phyloP scores from a whole-genome alignment of 2,888 invertebrate genomes.

The Drosophila monieri region DNA sequence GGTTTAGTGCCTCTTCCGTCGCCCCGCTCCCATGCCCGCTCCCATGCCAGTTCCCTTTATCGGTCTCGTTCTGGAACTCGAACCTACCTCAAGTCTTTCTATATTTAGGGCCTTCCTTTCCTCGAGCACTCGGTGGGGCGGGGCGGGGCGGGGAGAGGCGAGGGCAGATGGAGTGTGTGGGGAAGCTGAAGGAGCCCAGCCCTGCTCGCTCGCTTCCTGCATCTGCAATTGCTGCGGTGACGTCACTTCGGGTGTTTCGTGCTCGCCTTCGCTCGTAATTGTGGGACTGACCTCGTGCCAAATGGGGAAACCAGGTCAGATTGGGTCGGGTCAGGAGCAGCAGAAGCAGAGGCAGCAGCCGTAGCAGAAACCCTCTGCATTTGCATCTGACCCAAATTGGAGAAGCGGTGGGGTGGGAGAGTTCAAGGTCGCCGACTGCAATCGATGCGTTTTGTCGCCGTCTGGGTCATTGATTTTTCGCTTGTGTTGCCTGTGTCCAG shows the following conservation, averaged over 20 bases:
- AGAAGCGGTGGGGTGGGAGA: slow-evolving; percentile 15
- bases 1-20: slow-evolving; percentile 19
- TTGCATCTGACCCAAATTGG: slow-evolving; percentile 47
- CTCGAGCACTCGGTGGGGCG: slow-evolving; percentile 10
- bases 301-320: slow-evolving; percentile 45
- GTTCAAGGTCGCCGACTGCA: slow-evolving; percentile 42
- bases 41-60: slow-evolving; percentile 9
- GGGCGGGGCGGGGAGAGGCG: not conserved
- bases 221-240: slow-evolving; percentile 27
- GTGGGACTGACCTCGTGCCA: slow-evolving; percentile 46
- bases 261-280: slow-evolving; percentile 28
- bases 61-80: slow-evolving; percentile 31
- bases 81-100: slow-evolving; percentile 78
- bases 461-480: slow-evolving; percentile 22
- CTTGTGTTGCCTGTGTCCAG: slow-evolving; percentile 12
- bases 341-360: slow-evolving; percentile 2
- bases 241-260: slow-evolving; percentile 30
- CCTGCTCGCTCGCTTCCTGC: slow-evolving; percentile 15
- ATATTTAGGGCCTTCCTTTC: slow-evolving; percentile 66
- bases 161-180: slow-evolving; percentile 6
- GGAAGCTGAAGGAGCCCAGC: slow-evolving; percentile 8
- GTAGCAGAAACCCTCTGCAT: slow-evolving; percentile 10
- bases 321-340: slow-evolving; percentile 34
- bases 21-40: not conserved
- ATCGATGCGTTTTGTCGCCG: slow-evolving; percentile 20